A percentile compares a stretch with the other conserved stretches of the same genome.
These are phyloP conservation scores for Protophormia terraenovae DNA, from an alignment of 2,888 invertebrate genomes.

Conservation along the genomic window DNA sequence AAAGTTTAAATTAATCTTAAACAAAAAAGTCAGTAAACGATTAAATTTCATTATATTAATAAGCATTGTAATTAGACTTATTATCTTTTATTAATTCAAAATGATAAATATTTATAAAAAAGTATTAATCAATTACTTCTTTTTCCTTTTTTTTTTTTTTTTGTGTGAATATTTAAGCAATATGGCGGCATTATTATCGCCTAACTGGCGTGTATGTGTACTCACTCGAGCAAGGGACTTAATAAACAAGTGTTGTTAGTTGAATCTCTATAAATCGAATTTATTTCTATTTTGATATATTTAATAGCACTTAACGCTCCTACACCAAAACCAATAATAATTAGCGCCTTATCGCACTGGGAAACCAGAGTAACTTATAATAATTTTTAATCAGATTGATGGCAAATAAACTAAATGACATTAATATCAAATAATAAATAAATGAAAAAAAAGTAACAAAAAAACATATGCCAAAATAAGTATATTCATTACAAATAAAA, in stretches of 20 bases:
- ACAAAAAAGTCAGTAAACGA: not conserved
- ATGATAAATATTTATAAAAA: not conserved
- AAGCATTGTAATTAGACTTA: not conserved
- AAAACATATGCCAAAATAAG: slow-evolving; percentile 14
- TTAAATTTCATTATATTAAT: not conserved
- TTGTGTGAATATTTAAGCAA: not conserved
- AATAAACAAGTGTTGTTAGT: not conserved
- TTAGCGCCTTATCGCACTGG: slow-evolving; percentile 37
- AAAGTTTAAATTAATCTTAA: too few species aligned
- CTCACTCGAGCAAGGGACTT: not conserved
- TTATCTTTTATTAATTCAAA: not conserved
- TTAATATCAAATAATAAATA: slow-evolving; percentile 11
- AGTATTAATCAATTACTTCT: not conserved
- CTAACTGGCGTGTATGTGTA: not conserved
- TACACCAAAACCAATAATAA: slow-evolving; percentile 44
- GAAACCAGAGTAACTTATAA: not conserved
- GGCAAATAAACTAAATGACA: slow-evolving; percentile 30
- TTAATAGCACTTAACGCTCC: slow-evolving; percentile 37
- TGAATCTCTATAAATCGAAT: slow-evolving; percentile 4
- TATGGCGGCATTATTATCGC: not conserved
- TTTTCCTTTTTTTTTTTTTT: too few species aligned
- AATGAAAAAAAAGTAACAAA: not conserved
- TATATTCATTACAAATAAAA: not conserved
- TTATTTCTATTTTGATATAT: slow-evolving; percentile 8
- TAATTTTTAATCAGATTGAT: slow-evolving; percentile 38